These are phyloP conservation scores for Pectinophora gossypiella DNA, from an alignment of 1,140 invertebrate genomes.

Conservation along the genomic window DNA sequence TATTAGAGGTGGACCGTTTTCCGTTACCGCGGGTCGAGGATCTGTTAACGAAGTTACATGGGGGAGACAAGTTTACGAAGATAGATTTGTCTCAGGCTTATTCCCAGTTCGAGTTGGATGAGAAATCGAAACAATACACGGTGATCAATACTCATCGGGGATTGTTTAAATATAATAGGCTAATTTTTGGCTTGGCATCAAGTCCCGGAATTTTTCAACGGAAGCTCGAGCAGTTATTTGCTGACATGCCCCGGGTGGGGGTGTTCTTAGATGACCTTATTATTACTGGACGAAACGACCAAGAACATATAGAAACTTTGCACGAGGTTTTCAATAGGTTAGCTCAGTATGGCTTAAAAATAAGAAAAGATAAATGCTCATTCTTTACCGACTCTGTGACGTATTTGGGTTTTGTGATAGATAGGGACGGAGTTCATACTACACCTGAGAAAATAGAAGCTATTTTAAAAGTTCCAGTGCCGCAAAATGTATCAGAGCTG, in stretches of 20 bases:
- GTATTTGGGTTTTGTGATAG: slow-evolving; percentile 45
- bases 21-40: slow-evolving; percentile 40
- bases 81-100: slow-evolving; percentile 1
- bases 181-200: neutral
- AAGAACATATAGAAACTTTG: neutral
- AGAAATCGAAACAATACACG: neutral
- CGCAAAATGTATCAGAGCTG: slow-evolving; percentile 31
- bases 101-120: neutral
- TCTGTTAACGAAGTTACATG: slow-evolving; percentile 20
- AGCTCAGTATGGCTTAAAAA: slow-evolving; percentile 2
- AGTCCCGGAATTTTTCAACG: slow-evolving; percentile 6
- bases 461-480: slow-evolving; percentile 15
- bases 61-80: slow-evolving; percentile 12
- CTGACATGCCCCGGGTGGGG: slow-evolving; percentile 1
- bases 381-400: too few species aligned
- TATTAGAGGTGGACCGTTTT: slow-evolving; percentile 31
- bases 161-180: neutral
- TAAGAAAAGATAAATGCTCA: slow-evolving; percentile 25
- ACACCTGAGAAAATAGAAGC: slow-evolving; percentile 2
- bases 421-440: slow-evolving; percentile 30
- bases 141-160: neutral
- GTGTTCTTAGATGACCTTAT: slow-evolving; percentile 5
- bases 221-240: slow-evolving; percentile 5
- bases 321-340: neutral
- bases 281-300: neutral